These are phyloP conservation scores for Epinephelus moara DNA, from an alignment of 2,113 vertebrate genomes.

Conservation along the genomic window DNA sequence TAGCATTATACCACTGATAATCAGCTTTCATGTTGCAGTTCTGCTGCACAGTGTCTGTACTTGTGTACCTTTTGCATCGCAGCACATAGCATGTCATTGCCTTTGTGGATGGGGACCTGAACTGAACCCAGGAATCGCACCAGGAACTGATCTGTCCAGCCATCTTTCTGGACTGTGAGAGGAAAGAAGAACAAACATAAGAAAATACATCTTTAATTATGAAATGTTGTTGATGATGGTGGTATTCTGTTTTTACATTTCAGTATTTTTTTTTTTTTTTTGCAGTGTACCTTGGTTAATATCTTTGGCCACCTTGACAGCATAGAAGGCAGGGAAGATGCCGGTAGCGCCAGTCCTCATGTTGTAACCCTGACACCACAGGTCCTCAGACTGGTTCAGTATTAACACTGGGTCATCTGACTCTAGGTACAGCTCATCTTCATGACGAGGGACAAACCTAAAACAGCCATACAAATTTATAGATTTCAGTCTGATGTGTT, in stretches of 20 bases:
- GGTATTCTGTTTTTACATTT: not conserved
- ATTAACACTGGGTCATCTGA: conserved; percentile 93
- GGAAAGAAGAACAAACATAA: not conserved
- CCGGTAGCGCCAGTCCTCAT: conserved; percentile 94
- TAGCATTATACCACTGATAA: not conserved
- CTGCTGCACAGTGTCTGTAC: not conserved
- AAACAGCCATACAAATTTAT: not conserved
- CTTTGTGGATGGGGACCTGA: conserved; percentile 94
- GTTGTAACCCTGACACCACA: conserved; percentile 97
- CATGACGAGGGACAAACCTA: conserved; percentile 96
- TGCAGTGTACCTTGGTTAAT: conserved; percentile 64
- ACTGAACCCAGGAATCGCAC: conserved; percentile 96
- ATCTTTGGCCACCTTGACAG: conserved; percentile 86
- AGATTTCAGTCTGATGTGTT: not conserved
- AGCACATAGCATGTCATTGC: conserved; percentile 93
- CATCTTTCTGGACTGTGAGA: conserved; percentile 82
- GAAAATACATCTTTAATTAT: not conserved
- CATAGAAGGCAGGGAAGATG: conserved; percentile 95
- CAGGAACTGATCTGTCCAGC: conserved; percentile 89
- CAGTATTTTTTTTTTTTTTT: too few relatives aligned
- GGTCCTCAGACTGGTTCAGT: conserved; percentile 92
- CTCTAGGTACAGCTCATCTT: conserved; percentile 93
- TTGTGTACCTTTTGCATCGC: conserved; percentile 95
- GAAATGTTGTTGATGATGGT: not conserved
- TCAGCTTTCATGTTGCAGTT: not conserved